Conservation (phyloP, 2,888 invertebrate species). For the Nymphalis urticae region DNA sequence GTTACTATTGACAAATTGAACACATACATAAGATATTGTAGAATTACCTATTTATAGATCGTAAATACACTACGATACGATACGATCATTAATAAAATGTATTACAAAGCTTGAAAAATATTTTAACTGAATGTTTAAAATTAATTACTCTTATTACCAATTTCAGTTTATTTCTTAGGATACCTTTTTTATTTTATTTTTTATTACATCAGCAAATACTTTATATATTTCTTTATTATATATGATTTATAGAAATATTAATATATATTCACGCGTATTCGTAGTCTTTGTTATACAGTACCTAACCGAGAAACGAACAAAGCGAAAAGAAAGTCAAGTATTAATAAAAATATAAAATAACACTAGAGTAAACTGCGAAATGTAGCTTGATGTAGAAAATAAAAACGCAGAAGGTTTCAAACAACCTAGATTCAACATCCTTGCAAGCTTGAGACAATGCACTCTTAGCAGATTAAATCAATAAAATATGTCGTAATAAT, state of each 20-base stretch:
- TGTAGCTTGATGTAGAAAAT: background rate
- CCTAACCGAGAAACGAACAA: background rate
- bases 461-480: background rate
- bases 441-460: constrained; percentile 3
- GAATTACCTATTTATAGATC: background rate
- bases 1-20: too few relatives aligned
- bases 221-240: too few relatives aligned
- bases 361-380: background rate
- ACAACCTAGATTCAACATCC: constrained; percentile 8
- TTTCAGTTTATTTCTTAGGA: too few relatives aligned
- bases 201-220: too few relatives aligned
- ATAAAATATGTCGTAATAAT: constrained; percentile 6
- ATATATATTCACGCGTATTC: too few relatives aligned
- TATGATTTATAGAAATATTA: too few relatives aligned
- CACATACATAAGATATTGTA: background rate
- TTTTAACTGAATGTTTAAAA: too few relatives aligned
- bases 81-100: too few relatives aligned
- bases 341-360: background rate
- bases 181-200: too few relatives aligned
- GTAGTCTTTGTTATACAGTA: too few relatives aligned
- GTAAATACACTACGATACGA: background rate
- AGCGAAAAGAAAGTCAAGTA: background rate
- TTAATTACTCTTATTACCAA: too few relatives aligned
- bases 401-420: background rate
- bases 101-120: too few relatives aligned